A percentile compares a stretch with the other conserved stretches of the same genome.
phyloP scores from a whole-genome alignment of 2,888 invertebrate genomes.

The Diarsia rubi region DNA sequence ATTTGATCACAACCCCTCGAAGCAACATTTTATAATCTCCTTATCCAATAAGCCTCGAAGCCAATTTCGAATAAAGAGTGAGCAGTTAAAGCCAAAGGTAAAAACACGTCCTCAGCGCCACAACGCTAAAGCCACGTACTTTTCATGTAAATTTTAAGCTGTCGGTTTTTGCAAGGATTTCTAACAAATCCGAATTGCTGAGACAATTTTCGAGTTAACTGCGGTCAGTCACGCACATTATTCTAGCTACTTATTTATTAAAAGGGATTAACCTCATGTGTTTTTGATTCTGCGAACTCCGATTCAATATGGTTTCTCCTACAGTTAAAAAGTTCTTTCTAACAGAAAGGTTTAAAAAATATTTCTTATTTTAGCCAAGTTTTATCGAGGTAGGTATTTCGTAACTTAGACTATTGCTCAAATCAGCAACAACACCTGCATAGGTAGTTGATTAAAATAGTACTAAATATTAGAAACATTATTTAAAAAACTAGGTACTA shows the following conservation, averaged over 20 bases:
- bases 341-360: not conserved
- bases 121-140: slow-evolving; percentile 79
- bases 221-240: slow-evolving; percentile 67
- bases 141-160: slow-evolving; percentile 84
- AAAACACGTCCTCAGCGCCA: slow-evolving; percentile 76
- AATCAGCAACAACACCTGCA: not conserved
- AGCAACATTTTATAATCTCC: slow-evolving; percentile 78
- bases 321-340: not conserved
- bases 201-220: slow-evolving; percentile 75
- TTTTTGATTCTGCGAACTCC: slow-evolving; percentile 4
- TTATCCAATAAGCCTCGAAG: slow-evolving; percentile 81
- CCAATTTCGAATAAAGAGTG: slow-evolving; percentile 82
- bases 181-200: slow-evolving; percentile 75
- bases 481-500: not conserved
- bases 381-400: not conserved
- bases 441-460: not conserved
- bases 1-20: slow-evolving; percentile 67
- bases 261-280: slow-evolving; percentile 8
- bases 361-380: not conserved
- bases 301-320: not conserved
- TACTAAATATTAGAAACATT: not conserved
- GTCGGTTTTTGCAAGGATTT: slow-evolving; percentile 79
- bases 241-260: slow-evolving; percentile 31
- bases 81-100: slow-evolving; percentile 81
- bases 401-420: not conserved